These are phyloP conservation scores for Heliconius erato DNA, from an alignment of 2,888 invertebrate genomes.

Conservation along the genomic window DNA sequence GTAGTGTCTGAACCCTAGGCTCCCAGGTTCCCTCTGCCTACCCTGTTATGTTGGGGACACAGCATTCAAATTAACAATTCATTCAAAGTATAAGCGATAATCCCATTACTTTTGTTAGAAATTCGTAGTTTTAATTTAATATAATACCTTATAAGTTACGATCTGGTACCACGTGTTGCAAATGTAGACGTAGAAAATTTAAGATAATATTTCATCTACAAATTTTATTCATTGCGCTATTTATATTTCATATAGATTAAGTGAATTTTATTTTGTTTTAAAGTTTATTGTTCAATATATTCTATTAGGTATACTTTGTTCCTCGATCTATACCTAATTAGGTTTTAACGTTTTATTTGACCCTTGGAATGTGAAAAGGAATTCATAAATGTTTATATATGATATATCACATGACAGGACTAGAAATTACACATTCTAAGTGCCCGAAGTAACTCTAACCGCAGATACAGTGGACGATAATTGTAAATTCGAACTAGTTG, in stretches of 20 bases:
- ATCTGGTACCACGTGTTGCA: not conserved
- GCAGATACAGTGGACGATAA: too few species aligned
- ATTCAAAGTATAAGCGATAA: not conserved
- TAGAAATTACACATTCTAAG: too few species aligned
- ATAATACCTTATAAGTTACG: conserved; percentile 4
- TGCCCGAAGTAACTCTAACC: too few species aligned
- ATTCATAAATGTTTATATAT: too few species aligned
- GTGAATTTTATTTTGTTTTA: not conserved
- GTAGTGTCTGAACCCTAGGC: too few species aligned
- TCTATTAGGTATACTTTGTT: not conserved
- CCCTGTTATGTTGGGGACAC: too few species aligned
- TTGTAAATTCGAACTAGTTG: too few species aligned
- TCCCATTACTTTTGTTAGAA: not conserved
- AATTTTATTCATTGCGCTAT: conserved; percentile 4
- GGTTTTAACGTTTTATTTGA: too few species aligned
- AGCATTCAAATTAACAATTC: not conserved
- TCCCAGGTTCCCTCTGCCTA: too few species aligned
- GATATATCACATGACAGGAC: too few species aligned
- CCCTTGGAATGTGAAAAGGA: too few species aligned
- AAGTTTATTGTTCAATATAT: not conserved
- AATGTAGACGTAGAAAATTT: conserved; percentile 14
- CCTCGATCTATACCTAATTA: too few species aligned
- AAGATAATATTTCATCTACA: not conserved
- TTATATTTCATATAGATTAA: not conserved
- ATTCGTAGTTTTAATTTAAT: conserved; percentile 10